phyloP scores from a whole-genome alignment of 2,888 invertebrate genomes.

The Capitulum mitella region DNA sequence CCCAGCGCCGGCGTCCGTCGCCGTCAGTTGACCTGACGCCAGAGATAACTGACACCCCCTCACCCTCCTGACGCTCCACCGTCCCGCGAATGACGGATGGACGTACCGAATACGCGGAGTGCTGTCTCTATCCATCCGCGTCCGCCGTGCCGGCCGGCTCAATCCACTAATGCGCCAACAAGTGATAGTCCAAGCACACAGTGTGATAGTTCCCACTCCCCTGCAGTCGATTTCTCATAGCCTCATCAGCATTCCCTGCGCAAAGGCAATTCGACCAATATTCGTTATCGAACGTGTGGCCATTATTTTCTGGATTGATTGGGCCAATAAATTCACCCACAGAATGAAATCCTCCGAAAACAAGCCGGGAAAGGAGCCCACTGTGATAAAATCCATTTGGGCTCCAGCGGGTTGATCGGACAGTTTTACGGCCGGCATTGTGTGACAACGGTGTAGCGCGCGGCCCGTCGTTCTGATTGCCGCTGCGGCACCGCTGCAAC shows the following conservation, averaged over 20 bases:
- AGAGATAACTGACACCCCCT: background rate
- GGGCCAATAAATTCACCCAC: background rate
- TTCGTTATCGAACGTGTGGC: conserved; percentile 1
- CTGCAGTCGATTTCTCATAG: background rate
- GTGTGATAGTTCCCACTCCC: no score
- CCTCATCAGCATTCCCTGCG: conserved; percentile 1
- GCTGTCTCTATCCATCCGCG: no score
- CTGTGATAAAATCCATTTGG: background rate
- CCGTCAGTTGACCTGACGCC: no score
- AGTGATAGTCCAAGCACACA: no score
- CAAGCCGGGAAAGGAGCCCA: background rate
- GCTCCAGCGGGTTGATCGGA: background rate
- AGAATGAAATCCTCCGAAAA: background rate
- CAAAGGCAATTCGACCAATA: background rate
- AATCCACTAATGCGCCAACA: no score
- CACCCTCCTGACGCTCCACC: no score
- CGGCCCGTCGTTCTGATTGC: no score
- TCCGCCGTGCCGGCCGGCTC: no score
- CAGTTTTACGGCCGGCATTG: background rate
- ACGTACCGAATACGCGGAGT: no score
- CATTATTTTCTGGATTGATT: conserved; percentile 18
- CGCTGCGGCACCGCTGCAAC: no score
- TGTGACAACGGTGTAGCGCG: background rate
- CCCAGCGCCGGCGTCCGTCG: no score
- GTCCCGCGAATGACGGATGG: no score